phyloP scores from a whole-genome alignment of 2,888 invertebrate genomes.

The Poecilobothrus nobilitatus region DNA sequence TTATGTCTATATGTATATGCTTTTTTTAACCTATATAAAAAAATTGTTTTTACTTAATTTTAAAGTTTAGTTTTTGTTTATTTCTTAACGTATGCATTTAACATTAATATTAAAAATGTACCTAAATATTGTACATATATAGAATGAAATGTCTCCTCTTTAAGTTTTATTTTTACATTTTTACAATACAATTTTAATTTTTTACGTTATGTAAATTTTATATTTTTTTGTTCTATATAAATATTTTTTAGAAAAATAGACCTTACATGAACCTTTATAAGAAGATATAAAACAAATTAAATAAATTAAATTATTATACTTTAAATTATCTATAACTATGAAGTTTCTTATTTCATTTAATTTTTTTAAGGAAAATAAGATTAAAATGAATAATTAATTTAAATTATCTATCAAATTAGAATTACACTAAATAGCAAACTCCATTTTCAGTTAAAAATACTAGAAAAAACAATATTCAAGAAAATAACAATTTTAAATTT shows the following conservation, averaged over 20 bases:
- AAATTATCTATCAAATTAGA: too few relatives aligned
- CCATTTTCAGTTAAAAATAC: too few relatives aligned
- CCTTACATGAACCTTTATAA: too few relatives aligned
- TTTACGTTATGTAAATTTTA: not conserved
- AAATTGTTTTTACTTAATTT: conserved; percentile 10
- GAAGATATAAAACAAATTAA: too few relatives aligned
- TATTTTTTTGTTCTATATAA: not conserved
- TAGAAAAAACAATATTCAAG: too few relatives aligned
- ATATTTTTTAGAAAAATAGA: not conserved
- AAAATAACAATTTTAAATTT: too few relatives aligned
- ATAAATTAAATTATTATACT: too few relatives aligned
- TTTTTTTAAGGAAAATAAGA: too few relatives aligned
- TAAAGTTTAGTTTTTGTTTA: not conserved
- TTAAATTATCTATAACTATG: too few relatives aligned
- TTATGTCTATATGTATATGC: not conserved
- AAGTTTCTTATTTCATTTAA: too few relatives aligned
- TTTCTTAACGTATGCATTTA: not conserved
- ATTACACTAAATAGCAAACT: too few relatives aligned
- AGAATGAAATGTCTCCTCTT: not conserved
- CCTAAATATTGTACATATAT: not conserved
- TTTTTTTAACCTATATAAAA: conserved; percentile 12
- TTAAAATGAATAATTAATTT: too few relatives aligned
- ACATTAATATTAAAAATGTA: not conserved
- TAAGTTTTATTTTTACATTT: not conserved
- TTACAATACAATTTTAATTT: not conserved